Conservation (phyloP, 2,888 invertebrate genomes). For the Brachyptera putata region DNA sequence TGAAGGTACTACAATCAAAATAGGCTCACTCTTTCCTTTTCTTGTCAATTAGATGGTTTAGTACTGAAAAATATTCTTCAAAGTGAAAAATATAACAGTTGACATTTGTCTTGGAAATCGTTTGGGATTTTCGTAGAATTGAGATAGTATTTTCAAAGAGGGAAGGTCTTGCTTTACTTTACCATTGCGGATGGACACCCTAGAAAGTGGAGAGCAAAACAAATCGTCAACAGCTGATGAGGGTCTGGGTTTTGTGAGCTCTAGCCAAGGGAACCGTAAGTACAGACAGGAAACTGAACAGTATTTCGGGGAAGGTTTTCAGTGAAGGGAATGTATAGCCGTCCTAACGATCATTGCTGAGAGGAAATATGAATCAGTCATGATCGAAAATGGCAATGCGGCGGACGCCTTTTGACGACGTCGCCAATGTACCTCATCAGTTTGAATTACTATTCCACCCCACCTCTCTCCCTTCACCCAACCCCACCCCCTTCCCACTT, state of each 20-base stretch:
- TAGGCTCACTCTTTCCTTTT: neutral
- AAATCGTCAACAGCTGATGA: constrained; percentile 20
- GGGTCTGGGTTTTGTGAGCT: neutral
- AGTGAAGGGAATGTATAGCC: neutral
- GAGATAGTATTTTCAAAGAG: constrained; percentile 8
- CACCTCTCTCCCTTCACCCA: neutral
- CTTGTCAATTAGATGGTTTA: neutral
- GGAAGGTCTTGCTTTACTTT: neutral
- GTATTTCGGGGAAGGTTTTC: neutral
- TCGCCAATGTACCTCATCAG: neutral
- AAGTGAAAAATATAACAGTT: constrained; percentile 2
- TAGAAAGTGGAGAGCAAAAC: constrained; percentile 3
- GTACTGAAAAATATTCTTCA: neutral
- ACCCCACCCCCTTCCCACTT: neutral
- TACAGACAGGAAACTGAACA: constrained; percentile 8
- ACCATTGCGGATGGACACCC: neutral
- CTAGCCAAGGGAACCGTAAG: too few species aligned
- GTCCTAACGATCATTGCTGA: neutral
- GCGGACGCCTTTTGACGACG: too few species aligned
- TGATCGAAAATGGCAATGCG: constrained; percentile 7
- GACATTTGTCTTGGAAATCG: constrained; percentile 11
- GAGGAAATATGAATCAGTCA: constrained; percentile 14
- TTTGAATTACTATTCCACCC: too few species aligned
- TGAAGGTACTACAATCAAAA: neutral
- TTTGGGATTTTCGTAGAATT: constrained; percentile 5